phyloP scores from a whole-genome alignment of 2,113 vertebrate genomes.

The Hemichromis elongatus region DNA sequence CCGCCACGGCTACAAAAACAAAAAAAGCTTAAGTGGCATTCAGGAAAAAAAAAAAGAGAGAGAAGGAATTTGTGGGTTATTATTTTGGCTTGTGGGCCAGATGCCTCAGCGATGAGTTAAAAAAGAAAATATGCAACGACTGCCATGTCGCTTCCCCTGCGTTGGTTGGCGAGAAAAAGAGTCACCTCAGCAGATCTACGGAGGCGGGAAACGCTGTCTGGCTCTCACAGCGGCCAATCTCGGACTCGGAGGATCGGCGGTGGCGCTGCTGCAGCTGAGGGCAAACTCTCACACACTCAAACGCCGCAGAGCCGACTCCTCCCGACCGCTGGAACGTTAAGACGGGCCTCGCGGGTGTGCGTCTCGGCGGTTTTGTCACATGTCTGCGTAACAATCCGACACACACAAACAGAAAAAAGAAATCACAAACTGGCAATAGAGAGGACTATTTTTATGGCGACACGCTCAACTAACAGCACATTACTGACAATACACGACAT shows the following conservation, averaged over 20 bases:
- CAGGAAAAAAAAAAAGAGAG: neutral
- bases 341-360: neutral
- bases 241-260: slow-evolving; percentile 19
- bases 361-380: slow-evolving; percentile 15
- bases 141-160: slow-evolving; percentile 44
- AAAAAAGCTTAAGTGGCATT: slow-evolving; percentile 22
- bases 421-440: slow-evolving; percentile 20
- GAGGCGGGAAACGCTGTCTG: neutral
- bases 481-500: slow-evolving; percentile 23
- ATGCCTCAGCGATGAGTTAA: slow-evolving; percentile 43
- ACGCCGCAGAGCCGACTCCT: slow-evolving; percentile 30
- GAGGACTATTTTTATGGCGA: slow-evolving; percentile 29
- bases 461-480: slow-evolving; percentile 44
- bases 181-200: slow-evolving; percentile 43
- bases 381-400: neutral
- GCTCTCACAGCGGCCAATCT: slow-evolving; percentile 20
- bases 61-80: slow-evolving; percentile 24
- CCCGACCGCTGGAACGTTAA: slow-evolving; percentile 25
- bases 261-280: slow-evolving; percentile 24
- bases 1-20: slow-evolving; percentile 8
- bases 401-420: neutral
- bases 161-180: slow-evolving; percentile 12
- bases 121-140: slow-evolving; percentile 71
- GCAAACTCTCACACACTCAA: slow-evolving; percentile 31
- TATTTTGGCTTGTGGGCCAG: slow-evolving; percentile 51